Conservation (phyloP, 1,140 invertebrate genomes). For the Platyscapa corneri region DNA sequence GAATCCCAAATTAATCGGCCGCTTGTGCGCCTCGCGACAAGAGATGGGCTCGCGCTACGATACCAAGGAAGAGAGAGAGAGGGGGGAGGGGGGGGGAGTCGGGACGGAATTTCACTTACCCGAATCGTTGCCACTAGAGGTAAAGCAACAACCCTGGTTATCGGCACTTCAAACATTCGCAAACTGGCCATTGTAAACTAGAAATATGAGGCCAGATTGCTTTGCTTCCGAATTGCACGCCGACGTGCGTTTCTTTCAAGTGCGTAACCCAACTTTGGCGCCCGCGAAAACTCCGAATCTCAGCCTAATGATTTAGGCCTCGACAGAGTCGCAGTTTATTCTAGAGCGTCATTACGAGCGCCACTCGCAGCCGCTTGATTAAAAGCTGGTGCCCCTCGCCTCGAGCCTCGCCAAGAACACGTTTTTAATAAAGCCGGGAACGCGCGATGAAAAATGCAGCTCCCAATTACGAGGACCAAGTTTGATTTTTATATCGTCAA, state of each 20-base stretch:
- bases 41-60: no score
- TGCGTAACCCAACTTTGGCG: neutral
- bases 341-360: neutral
- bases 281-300: neutral
- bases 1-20: constrained; percentile 23
- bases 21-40: no score
- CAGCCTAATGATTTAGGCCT: no score
- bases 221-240: neutral
- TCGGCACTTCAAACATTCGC: neutral
- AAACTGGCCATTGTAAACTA: constrained; percentile 19
- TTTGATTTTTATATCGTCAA: neutral
- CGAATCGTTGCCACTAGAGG: constrained; percentile 4
- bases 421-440: neutral
- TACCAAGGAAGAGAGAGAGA: neutral
- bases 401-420: neutral
- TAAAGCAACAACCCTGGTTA: neutral
- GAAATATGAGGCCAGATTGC: neutral
- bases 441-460: neutral
- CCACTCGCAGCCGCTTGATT: neutral
- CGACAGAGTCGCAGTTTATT: no score
- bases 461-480: neutral
- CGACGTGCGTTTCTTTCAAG: neutral
- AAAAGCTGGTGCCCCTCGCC: neutral
- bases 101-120: neutral
- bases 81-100: neutral